phyloP scores from a whole-genome alignment of 2,797 vertebrate species.

The Ptychadena robeensis region DNA sequence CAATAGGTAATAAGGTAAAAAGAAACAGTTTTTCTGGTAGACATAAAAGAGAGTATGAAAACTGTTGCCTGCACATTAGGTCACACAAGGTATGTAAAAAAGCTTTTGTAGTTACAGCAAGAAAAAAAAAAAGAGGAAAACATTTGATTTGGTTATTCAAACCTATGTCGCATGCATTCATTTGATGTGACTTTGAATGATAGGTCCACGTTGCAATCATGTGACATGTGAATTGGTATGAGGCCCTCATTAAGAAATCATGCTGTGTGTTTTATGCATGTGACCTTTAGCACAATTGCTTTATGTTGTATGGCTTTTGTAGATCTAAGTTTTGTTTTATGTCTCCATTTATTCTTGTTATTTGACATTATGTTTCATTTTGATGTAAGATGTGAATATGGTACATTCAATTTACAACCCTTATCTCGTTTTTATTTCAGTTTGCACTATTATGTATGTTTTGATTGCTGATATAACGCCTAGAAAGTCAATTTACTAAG shows the following conservation, averaged over 20 bases:
- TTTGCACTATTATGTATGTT: constrained; percentile 2
- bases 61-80: too few relatives aligned
- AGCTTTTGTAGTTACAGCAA: too few relatives aligned
- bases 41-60: too few relatives aligned
- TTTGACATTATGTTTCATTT: background rate
- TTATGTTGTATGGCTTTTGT: background rate
- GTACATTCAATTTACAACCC: background rate
- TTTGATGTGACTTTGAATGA: too few relatives aligned
- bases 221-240: too few relatives aligned
- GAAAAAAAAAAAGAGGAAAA: too few relatives aligned
- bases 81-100: too few relatives aligned
- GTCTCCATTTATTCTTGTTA: background rate
- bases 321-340: background rate
- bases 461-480: constrained; percentile 10
- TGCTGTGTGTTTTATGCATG: background rate
- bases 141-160: too few relatives aligned
- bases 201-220: background rate
- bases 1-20: too few relatives aligned
- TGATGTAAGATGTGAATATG: background rate
- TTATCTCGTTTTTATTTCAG: constrained; percentile 10
- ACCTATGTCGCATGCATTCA: too few relatives aligned
- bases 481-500: constrained; percentile 8
- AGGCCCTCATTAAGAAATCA: too few relatives aligned
- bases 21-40: too few relatives aligned
- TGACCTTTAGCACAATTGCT: background rate